These are phyloP conservation scores for Piaya cayana DNA, from an alignment of 2,113 vertebrate species.

Conservation along the genomic window DNA sequence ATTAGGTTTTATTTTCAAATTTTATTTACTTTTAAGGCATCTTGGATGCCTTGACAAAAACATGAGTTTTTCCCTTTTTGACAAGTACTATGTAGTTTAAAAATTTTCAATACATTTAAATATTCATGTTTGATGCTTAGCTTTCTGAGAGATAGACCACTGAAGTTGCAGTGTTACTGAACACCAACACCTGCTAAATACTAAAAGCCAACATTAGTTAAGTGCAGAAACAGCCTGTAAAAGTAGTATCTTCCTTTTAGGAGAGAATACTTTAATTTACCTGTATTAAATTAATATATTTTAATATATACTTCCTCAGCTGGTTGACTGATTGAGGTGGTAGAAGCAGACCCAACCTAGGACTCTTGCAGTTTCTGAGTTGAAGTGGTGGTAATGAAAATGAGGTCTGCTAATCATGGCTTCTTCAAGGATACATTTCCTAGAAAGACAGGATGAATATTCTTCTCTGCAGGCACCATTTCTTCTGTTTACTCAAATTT, in stretches of 20 bases:
- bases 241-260: neutral
- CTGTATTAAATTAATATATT: neutral
- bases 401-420: neutral
- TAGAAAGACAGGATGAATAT: neutral
- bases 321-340: neutral
- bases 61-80: neutral
- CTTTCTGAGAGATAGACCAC: neutral
- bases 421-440: neutral
- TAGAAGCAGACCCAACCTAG: neutral
- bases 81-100: neutral
- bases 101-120: neutral
- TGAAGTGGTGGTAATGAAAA: neutral
- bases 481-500: neutral
- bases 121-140: neutral
- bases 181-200: neutral
- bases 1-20: neutral
- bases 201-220: neutral
- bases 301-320: neutral
- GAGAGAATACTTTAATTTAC: neutral
- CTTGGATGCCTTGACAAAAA: neutral
- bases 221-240: neutral
- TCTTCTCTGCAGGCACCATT: neutral
- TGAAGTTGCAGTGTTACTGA: neutral
- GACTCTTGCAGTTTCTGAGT: neutral
- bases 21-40: neutral